Conservation (phyloP, 2,888 invertebrate species). For the Merodon equestris region DNA sequence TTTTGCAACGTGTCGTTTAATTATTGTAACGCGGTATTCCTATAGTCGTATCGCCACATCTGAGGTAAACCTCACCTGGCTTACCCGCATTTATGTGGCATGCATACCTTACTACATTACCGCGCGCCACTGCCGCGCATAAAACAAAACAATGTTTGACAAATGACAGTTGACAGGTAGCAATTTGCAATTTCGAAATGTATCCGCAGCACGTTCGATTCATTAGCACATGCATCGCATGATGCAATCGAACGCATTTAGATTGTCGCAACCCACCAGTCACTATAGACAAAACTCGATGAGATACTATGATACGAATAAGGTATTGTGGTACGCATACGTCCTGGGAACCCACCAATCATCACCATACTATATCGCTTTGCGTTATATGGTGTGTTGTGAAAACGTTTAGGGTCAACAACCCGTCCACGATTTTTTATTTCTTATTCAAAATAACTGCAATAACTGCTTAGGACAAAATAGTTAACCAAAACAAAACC, state of each 20-base stretch:
- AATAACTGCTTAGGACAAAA: too few relatives aligned
- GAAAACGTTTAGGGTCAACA: constrained; percentile 44
- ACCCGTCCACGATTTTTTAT: constrained; percentile 23
- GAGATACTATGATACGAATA: background rate
- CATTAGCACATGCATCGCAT: constrained; percentile 58
- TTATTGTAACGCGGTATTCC: constrained; percentile 21
- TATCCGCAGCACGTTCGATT: constrained; percentile 54
- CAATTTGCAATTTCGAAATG: constrained; percentile 67
- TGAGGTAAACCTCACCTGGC: constrained; percentile 49
- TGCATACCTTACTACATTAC: constrained; percentile 24
- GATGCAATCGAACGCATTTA: constrained; percentile 67
- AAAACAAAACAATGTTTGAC: constrained; percentile 35
- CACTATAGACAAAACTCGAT: background rate
- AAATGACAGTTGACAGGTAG: constrained; percentile 61
- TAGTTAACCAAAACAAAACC: too few relatives aligned
- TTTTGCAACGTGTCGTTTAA: constrained; percentile 45
- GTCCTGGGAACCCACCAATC: constrained; percentile 23
- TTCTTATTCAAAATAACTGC: background rate
- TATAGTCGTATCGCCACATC: background rate
- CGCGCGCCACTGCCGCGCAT: constrained; percentile 1
- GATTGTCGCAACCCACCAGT: constrained; percentile 27
- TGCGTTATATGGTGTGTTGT: too few relatives aligned
- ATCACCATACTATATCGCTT: background rate
- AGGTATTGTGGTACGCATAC: constrained; percentile 34
- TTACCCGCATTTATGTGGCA: constrained; percentile 40